phyloP scores from a whole-genome alignment of 2,113 vertebrate species.

The Caranx melampygus region DNA sequence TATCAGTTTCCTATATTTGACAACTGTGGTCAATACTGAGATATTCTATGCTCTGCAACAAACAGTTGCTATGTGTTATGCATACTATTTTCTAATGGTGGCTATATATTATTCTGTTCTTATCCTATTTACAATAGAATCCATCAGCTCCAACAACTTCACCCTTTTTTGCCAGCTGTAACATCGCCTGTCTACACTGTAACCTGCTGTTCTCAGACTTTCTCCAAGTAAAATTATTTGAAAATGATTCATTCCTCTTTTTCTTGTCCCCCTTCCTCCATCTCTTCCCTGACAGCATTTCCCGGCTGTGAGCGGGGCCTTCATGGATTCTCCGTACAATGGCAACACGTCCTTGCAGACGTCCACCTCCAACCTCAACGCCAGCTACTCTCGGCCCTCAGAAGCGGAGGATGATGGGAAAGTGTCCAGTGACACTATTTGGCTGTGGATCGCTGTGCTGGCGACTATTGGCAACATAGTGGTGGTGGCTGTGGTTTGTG shows the following conservation, averaged over 20 bases:
- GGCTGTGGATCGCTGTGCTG: constrained; percentile 87
- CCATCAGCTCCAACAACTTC: background rate
- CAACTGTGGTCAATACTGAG: background rate
- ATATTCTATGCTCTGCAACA: background rate
- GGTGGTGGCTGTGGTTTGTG: constrained; percentile 87
- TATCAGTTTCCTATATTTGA: background rate
- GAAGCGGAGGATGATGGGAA: constrained; percentile 84
- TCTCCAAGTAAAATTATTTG: background rate
- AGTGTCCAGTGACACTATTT: constrained; percentile 84
- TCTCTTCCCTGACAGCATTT: constrained; percentile 72
- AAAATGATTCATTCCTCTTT: background rate
- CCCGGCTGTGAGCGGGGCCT: constrained; percentile 78
- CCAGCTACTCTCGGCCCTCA: constrained; percentile 69
- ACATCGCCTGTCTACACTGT: background rate
- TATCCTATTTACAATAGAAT: background rate
- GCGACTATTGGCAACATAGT: constrained; percentile 87
- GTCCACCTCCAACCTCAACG: constrained; percentile 84
- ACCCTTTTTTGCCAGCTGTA: background rate
- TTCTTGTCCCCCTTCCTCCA: background rate
- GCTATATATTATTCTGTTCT: background rate
- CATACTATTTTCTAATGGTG: background rate
- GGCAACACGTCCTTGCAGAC: constrained; percentile 84
- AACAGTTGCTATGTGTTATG: background rate
- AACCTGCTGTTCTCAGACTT: background rate
- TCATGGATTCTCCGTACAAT: constrained; percentile 86